Evolutionary conservation across 2,888 invertebrate genomes (phyloP), one percentile per base, ranked within the genome.

Genomic region (Tolmerus cingulatus): DNA sequence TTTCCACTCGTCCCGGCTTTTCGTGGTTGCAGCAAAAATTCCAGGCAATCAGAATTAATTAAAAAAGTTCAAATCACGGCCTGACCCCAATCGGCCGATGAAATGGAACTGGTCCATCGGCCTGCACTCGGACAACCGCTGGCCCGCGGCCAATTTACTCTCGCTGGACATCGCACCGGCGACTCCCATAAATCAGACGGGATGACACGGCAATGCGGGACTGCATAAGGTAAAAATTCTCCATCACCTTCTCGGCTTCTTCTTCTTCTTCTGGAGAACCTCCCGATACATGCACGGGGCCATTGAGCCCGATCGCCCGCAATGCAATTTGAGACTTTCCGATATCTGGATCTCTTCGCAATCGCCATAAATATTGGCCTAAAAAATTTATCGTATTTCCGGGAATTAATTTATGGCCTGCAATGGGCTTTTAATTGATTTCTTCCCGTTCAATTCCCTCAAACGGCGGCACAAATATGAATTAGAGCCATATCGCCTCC

Each of bases 21-120:
- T 16, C 30, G 9, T 51, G 51, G 81, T n/a, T 30, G 81, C 55
- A 81, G 23, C 5, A 23, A 81, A 81, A 81, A 81, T 81, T 81
- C 81, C 81, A 81, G 12, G 23, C 81, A 81, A 81, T 81, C 81
- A 51, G 51, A 81, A 81, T 81, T 81, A 81, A 81, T 81, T 81
- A 81, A 81, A 46, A 46, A 34, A 81, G 81, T 51, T 81, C 81
- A 81, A 81, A 81, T 81, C 81, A 81, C 51, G 51, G 51, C 27
- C 81, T 81, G 81, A 81, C 81, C 81, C 34, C 81, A 51, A 81
- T 81, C 55, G 66, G 27, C 8, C 23, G 66, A 27, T 27, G 66
- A 66, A 23, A 66, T 66, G 27, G 66, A 27, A 66, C 66, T 19
- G 66, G 66, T 66, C 27, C 66, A 66, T 23, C 78, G 78, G 2